Conservation (phyloP, 2,113 vertebrate species). For the Cynoglossus semilaevis region DNA sequence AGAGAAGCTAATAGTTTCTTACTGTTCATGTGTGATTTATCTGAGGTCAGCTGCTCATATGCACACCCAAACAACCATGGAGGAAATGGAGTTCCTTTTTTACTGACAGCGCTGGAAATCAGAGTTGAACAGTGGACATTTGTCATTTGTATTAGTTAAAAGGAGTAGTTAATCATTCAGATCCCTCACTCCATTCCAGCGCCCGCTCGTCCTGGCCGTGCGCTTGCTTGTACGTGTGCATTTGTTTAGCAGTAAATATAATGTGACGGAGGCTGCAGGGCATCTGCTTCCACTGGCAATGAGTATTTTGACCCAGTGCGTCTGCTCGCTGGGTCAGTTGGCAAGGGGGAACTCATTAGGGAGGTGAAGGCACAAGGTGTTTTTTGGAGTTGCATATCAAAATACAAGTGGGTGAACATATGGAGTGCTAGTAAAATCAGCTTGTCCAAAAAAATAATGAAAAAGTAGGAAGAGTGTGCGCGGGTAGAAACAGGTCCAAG, state of each 20-base stretch:
- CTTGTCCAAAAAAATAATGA: constrained; percentile 12
- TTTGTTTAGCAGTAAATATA: background rate
- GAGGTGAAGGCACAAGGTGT: constrained; percentile 13
- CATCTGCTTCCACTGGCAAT: background rate
- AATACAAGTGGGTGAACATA: constrained; percentile 29
- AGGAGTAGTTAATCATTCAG: too few relatives aligned
- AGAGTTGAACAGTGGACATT: constrained; percentile 64
- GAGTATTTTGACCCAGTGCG: constrained; percentile 6
- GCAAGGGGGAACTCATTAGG: constrained; percentile 13
- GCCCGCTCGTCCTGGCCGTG: too few relatives aligned
- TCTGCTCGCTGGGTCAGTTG: constrained; percentile 1
- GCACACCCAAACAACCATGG: constrained; percentile 32
- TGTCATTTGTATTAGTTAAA: constrained; percentile 66
- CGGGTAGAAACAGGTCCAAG: constrained; percentile 23
- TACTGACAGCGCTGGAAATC: constrained; percentile 59
- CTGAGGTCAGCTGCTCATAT: constrained; percentile 32
- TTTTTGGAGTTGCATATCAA: constrained; percentile 25
- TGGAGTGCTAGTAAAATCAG: constrained; percentile 26
- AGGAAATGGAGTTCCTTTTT: constrained; percentile 49
- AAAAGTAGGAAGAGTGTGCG: background rate
- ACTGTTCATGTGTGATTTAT: constrained; percentile 57
- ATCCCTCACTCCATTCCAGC: too few relatives aligned
- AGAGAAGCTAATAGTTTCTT: too few relatives aligned
- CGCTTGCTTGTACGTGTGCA: background rate
- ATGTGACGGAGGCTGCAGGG: constrained; percentile 1